A percentile compares a stretch with the other conserved stretches of the same genome.
Evolutionary conservation across 1,140 invertebrate genomes (phyloP).

Genomic region (Lordiphosa clarofinis): DNA sequence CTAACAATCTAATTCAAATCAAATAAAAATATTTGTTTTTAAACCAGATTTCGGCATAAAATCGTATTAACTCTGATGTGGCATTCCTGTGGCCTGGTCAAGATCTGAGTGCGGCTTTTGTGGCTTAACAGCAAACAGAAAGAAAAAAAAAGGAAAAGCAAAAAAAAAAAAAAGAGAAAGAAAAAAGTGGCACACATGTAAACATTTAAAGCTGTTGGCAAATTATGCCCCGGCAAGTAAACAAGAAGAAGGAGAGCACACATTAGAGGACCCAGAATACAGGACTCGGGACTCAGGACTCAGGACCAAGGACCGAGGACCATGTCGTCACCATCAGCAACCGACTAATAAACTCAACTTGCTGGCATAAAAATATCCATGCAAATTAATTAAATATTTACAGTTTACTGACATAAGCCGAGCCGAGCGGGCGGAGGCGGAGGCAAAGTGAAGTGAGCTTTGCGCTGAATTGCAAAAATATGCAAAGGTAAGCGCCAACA

Average conservation of each 20-base stretch:
- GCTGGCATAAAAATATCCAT: constrained; percentile 73
- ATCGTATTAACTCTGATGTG: not conserved
- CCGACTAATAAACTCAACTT: constrained; percentile 74
- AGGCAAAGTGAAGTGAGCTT: constrained; percentile 52
- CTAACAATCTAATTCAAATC: too few relatives aligned
- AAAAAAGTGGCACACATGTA: constrained; percentile 29
- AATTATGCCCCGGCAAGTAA: constrained; percentile 44
- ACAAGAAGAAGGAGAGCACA: not conserved
- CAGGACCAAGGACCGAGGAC: constrained; percentile 5
- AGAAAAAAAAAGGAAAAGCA: not conserved
- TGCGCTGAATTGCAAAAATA: constrained; percentile 76
- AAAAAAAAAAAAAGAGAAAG: not conserved
- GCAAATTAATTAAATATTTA: constrained; percentile 77
- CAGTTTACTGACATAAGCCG: constrained; percentile 72
- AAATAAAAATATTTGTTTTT: not conserved
- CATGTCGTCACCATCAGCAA: constrained; percentile 25
- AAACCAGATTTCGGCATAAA: not conserved
- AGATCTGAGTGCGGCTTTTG: not conserved
- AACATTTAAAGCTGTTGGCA: constrained; percentile 55
- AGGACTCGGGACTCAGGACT: constrained; percentile 1
- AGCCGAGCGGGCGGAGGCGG: constrained; percentile 9
- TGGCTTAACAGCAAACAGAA: constrained; percentile 17
- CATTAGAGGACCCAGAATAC: not conserved
- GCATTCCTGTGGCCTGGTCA: constrained; percentile 7
- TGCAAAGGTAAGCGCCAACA: constrained; percentile 62